Percentiles rank a stretch among this genome's conserved stretches.
These are phyloP conservation scores for Heliconius sara DNA, from an alignment of 2,888 invertebrate genomes.

Conservation along the genomic window DNA sequence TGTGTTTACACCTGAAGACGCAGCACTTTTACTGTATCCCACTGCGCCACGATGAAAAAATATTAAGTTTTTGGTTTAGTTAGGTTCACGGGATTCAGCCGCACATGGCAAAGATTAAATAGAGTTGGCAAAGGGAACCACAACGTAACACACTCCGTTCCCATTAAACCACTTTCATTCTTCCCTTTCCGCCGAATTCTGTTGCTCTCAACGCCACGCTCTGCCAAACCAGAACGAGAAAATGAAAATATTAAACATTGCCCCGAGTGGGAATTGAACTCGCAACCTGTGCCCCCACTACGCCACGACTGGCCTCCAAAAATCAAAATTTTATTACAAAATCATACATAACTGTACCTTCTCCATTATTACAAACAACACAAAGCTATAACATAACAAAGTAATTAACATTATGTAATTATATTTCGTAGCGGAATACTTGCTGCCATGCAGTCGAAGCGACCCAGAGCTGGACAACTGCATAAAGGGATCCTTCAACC, in stretches of 20 bases:
- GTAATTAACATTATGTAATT: constrained; percentile 29
- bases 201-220: no score
- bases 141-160: no score
- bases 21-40: background rate
- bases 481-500: constrained; percentile 88
- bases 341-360: background rate
- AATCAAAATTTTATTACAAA: background rate
- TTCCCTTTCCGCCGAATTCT: no score
- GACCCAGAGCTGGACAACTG: constrained; percentile 88
- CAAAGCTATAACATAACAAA: constrained; percentile 10
- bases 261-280: no score
- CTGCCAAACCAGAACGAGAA: no score
- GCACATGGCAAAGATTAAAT: no score
- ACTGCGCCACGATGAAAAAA: background rate
- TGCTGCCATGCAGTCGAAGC: constrained; percentile 87
- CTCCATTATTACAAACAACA: background rate
- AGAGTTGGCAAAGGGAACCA: no score
- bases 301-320: background rate
- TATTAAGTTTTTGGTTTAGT: background rate
- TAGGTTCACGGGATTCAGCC: no score
- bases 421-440: constrained; percentile 87
- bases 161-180: no score
- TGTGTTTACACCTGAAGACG: no score
- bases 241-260: no score
- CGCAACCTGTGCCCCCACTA: no score